Percentiles rank a stretch among this genome's conserved stretches.
Conservation (phyloP, 2,888 invertebrate genomes). For the Heliothis peltigera region DNA sequence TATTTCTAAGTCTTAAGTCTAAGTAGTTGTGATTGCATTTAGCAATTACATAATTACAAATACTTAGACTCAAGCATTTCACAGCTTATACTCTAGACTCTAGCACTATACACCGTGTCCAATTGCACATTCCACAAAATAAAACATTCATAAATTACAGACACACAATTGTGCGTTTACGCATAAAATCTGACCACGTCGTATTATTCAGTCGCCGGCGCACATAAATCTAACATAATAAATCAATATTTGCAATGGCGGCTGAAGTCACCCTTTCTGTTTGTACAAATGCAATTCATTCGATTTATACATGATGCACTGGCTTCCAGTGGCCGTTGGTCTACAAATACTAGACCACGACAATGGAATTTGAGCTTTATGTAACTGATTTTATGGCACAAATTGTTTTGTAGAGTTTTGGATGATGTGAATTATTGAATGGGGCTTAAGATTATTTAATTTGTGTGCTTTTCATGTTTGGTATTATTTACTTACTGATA, state of each 20-base stretch:
- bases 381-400: background rate
- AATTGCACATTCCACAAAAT: constrained; percentile 19
- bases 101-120: background rate
- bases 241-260: constrained; percentile 81
- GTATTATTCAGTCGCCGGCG: constrained; percentile 57
- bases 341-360: constrained; percentile 39
- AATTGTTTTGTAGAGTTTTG: constrained; percentile 1
- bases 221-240: constrained; percentile 74
- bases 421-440: constrained; percentile 36
- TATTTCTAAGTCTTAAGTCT: too few relatives aligned
- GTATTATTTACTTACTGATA: constrained; percentile 13
- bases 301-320: constrained; percentile 75
- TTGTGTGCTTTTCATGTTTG: constrained; percentile 38
- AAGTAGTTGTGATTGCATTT: too few relatives aligned
- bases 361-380: constrained; percentile 45
- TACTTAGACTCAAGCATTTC: constrained; percentile 5
- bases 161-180: constrained; percentile 48
- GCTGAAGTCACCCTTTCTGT: constrained; percentile 80
- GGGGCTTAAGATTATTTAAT: constrained; percentile 54
- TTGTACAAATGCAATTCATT: constrained; percentile 75
- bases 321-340: constrained; percentile 49
- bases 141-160: constrained; percentile 45
- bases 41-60: too few relatives aligned
- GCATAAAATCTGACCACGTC: constrained; percentile 58
- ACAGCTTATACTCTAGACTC: background rate